Evolutionary conservation across 2,113 vertebrate genomes (phyloP).

Genomic region (Cochlearius cochlearius): DNA sequence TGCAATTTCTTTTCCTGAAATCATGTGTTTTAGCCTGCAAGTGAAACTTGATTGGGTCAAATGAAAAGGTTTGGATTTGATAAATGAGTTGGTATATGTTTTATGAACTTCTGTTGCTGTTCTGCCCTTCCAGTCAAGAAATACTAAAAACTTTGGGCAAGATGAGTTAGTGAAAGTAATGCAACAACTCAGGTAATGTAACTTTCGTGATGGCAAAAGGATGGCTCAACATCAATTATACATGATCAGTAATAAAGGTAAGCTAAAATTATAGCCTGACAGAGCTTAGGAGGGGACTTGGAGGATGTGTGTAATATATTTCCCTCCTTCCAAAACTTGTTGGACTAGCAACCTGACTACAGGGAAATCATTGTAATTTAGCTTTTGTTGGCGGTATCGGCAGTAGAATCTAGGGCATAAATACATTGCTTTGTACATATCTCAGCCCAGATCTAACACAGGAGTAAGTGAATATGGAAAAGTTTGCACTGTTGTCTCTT

Average conservation of each 20-base stretch:
- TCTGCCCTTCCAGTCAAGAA: not conserved
- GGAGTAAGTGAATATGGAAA: not conserved
- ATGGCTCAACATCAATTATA: constrained; percentile 33
- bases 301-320: constrained; percentile 16
- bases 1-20: constrained; percentile 1
- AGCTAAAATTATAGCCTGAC: constrained; percentile 58
- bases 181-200: constrained; percentile 16
- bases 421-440: not conserved
- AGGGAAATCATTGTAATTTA: constrained; percentile 37
- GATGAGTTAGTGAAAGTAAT: constrained; percentile 47
- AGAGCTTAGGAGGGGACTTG: constrained; percentile 39
- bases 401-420: constrained; percentile 49
- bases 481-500: not conserved
- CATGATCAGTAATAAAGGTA: constrained; percentile 1
- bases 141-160: not conserved
- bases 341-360: constrained; percentile 30
- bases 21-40: not conserved
- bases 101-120: not conserved
- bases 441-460: not conserved
- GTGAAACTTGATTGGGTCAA: not conserved
- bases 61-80: not conserved
- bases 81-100: not conserved
- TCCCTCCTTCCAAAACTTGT: constrained; percentile 46
- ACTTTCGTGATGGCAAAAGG: constrained; percentile 22
- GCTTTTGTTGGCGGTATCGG: constrained; percentile 38